These are phyloP conservation scores for Galbula dea DNA, from an alignment of 2,113 vertebrate genomes.

Conservation along the genomic window DNA sequence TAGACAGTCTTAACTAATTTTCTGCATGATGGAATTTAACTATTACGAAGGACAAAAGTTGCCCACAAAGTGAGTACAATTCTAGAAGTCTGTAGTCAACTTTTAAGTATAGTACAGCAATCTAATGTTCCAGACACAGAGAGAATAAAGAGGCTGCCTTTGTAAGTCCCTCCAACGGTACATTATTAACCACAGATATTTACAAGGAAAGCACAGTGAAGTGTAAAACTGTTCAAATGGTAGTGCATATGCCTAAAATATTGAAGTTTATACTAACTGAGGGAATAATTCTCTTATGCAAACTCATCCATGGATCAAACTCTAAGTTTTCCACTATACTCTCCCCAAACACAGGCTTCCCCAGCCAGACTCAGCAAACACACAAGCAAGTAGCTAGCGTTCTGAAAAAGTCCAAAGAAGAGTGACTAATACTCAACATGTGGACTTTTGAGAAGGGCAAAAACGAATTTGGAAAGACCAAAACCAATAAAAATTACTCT, in stretches of 20 bases:
- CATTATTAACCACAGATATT: slow-evolving; percentile 56
- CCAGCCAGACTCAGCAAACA: background rate
- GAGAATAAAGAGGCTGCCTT: slow-evolving; percentile 50
- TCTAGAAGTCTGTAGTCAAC: slow-evolving; percentile 54
- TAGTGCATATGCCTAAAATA: slow-evolving; percentile 55
- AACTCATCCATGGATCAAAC: background rate
- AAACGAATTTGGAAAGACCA: background rate
- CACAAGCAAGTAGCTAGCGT: background rate
- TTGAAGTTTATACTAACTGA: slow-evolving; percentile 22
- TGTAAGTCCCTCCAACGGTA: slow-evolving; percentile 47
- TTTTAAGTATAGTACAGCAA: slow-evolving; percentile 59
- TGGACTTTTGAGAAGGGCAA: background rate
- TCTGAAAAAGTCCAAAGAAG: background rate
- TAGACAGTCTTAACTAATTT: slow-evolving; percentile 41
- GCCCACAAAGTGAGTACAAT: slow-evolving; percentile 48
- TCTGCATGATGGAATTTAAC: slow-evolving; percentile 35
- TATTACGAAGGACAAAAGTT: slow-evolving; percentile 45
- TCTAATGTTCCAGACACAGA: slow-evolving; percentile 59
- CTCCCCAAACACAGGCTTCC: background rate
- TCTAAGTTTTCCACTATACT: background rate
- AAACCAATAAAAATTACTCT: background rate
- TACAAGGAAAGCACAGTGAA: slow-evolving; percentile 62
- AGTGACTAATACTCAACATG: background rate
- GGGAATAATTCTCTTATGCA: slow-evolving; percentile 14
- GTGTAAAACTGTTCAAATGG: slow-evolving; percentile 38